These are phyloP conservation scores for Trinorchestia longiramus DNA, from an alignment of 1,140 invertebrate species.

Conservation along the genomic window DNA sequence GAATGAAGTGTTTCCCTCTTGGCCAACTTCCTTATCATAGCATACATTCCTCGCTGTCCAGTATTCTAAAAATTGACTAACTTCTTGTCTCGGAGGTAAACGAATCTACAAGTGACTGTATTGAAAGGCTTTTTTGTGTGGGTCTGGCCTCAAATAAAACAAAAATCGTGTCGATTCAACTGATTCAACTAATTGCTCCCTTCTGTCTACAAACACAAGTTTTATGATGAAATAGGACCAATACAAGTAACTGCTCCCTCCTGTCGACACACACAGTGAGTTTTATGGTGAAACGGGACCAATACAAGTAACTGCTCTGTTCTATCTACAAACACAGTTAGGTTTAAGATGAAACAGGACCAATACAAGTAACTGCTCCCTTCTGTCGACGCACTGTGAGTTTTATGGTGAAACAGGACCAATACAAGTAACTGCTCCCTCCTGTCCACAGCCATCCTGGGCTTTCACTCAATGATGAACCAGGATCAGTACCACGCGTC, in stretches of 20 bases:
- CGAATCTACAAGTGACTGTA: too few relatives aligned
- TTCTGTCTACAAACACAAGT: neutral
- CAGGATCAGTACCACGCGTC: constrained; percentile 99
- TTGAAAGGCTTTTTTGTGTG: too few relatives aligned
- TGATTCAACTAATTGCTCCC: neutral
- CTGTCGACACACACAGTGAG: neutral
- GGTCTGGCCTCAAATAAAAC: too few relatives aligned
- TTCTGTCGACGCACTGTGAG: neutral
- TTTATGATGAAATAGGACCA: neutral
- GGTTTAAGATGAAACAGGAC: neutral
- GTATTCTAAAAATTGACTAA: too few relatives aligned
- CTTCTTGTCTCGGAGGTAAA: too few relatives aligned
- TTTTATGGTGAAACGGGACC: neutral
- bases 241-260: neutral
- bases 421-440: neutral
- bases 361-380: neutral
- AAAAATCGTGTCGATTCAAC: too few relatives aligned
- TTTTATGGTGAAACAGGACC: neutral
- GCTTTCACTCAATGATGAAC: constrained; percentile 99
- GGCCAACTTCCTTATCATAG: too few relatives aligned
- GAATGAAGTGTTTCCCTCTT: too few relatives aligned
- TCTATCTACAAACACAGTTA: neutral
- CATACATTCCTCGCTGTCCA: too few relatives aligned
- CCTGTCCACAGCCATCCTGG: constrained; percentile 86
- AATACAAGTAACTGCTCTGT: neutral